These are phyloP conservation scores for Nasonia vitripennis DNA, from an alignment of 1,140 invertebrate species.

Conservation along the genomic window DNA sequence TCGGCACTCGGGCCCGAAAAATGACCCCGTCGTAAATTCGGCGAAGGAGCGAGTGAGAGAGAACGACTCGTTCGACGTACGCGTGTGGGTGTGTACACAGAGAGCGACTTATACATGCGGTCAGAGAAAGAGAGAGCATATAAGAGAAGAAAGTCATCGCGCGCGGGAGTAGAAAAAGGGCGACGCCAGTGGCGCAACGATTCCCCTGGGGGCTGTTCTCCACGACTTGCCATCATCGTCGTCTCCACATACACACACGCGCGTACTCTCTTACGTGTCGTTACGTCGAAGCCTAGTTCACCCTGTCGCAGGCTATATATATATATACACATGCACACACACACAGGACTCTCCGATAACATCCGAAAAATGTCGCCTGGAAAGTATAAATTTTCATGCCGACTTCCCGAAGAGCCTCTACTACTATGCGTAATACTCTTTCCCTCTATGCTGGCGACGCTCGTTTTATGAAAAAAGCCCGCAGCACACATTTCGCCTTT, in stretches of 20 bases:
- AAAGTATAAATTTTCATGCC: constrained; percentile 26
- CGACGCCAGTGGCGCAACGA: constrained; percentile 39
- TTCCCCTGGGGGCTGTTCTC: constrained; percentile 60
- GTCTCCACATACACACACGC: constrained; percentile 17
- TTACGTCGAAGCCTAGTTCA: neutral
- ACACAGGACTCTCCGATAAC: constrained; percentile 2
- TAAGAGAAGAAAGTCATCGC: constrained; percentile 13
- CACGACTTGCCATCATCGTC: constrained; percentile 60
- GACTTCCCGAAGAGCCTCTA: neutral
- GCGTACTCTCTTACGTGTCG: neutral
- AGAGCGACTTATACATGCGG: constrained; percentile 4
- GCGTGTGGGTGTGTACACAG: neutral
- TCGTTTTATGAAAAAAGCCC: constrained; percentile 1
- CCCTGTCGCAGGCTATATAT: neutral
- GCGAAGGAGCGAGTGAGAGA: neutral
- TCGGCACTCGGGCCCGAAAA: constrained; percentile 33
- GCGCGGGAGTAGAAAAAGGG: constrained; percentile 30
- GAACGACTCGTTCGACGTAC: too few species aligned
- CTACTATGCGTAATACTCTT: neutral
- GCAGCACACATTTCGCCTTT: neutral
- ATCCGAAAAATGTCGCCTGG: constrained; percentile 36
- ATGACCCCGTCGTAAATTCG: constrained; percentile 35
- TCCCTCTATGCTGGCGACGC: neutral
- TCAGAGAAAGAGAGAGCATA: neutral
- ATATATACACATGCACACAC: neutral